phyloP scores from a whole-genome alignment of 2,888 invertebrate genomes.

The Glaucopsyche alexis region DNA sequence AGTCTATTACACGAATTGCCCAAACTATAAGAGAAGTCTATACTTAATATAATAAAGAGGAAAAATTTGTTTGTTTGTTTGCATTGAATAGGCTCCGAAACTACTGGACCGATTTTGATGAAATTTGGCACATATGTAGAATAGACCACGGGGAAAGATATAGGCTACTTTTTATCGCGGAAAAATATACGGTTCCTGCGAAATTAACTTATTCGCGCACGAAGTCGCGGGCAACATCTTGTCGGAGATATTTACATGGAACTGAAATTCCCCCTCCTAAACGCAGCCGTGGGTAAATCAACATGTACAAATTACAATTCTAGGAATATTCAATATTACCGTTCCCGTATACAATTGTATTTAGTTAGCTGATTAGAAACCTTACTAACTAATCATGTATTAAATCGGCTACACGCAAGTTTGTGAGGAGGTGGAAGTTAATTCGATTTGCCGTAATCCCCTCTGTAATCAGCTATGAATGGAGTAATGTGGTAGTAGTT shows the following conservation, averaged over 20 bases:
- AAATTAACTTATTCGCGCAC: too few species aligned
- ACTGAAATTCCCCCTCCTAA: neutral
- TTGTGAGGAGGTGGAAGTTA: neutral
- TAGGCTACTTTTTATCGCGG: too few species aligned
- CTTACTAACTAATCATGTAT: slow-evolving; percentile 15
- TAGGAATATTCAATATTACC: neutral
- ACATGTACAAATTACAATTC: neutral
- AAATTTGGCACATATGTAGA: too few species aligned
- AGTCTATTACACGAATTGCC: neutral
- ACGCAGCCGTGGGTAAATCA: neutral
- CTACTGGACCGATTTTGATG: too few species aligned
- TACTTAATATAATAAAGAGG: too few species aligned
- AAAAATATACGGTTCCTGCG: too few species aligned
- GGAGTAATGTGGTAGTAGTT: neutral
- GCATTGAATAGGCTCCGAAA: too few species aligned
- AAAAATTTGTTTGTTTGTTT: too few species aligned
- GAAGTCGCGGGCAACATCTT: too few species aligned
- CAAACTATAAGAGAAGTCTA: neutral
- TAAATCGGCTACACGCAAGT: slow-evolving; percentile 7
- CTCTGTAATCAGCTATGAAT: neutral
- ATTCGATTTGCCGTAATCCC: slow-evolving; percentile 1
- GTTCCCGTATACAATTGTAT: neutral
- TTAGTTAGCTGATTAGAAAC: slow-evolving; percentile 14
- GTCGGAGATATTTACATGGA: neutral
- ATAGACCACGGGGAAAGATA: too few species aligned